Conservation (phyloP, 2,797 vertebrate genomes). For the Danio choprae region DNA sequence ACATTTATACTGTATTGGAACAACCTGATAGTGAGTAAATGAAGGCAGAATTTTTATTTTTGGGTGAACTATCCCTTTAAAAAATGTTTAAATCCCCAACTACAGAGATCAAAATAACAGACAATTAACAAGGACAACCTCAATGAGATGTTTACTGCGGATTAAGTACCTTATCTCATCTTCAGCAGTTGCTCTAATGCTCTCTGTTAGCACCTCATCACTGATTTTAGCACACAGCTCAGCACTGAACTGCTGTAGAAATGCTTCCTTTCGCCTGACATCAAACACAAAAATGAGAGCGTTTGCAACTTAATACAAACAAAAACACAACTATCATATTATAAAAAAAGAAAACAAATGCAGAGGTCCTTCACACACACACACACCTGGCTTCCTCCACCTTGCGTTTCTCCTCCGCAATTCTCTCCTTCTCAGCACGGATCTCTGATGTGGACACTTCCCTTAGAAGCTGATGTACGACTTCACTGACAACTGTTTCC, state of each 20-base stretch:
- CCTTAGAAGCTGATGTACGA: conserved; percentile 76
- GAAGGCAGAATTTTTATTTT: no score
- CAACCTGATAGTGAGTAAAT: no score
- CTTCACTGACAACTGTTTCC: conserved; percentile 80
- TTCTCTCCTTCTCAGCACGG: conserved; percentile 74
- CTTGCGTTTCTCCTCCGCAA: conserved; percentile 81
- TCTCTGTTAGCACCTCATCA: conserved; percentile 80
- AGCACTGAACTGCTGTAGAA: conserved; percentile 80
- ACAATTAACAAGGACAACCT: background rate
- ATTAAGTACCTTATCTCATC: conserved; percentile 82
- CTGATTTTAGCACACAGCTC: conserved; percentile 81
- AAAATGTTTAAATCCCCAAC: no score
- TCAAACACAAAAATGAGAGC: conserved; percentile 3
- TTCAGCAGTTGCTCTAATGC: conserved; percentile 73
- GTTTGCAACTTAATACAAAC: background rate
- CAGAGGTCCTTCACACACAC: conserved; percentile 60
- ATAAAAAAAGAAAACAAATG: conserved; percentile 6
- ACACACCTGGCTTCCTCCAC: conserved; percentile 86
- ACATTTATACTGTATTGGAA: no score
- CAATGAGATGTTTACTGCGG: background rate
- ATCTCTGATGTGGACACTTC: conserved; percentile 76
- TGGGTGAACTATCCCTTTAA: no score
- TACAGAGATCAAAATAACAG: background rate
- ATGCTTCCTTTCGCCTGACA: conserved; percentile 81
- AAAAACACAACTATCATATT: background rate